Percentiles rank a stretch among this genome's conserved stretches.
Evolutionary conservation across 1,140 invertebrate genomes (phyloP).

Genomic region (Bombus terrestris): DNA sequence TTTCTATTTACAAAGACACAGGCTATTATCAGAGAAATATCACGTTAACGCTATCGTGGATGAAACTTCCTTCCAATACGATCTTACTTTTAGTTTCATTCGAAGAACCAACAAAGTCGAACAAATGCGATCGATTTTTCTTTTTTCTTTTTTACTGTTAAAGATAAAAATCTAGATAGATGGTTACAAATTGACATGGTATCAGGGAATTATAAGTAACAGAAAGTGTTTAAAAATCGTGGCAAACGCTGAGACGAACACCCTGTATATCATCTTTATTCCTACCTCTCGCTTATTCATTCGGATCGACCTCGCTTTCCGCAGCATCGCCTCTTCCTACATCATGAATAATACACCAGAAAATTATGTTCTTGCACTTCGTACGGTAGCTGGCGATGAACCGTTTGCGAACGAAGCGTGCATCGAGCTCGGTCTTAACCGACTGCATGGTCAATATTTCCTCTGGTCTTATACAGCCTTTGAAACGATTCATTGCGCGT

Average conservation of each 20-base stretch:
- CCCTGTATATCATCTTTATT: not conserved
- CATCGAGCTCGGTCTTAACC: not conserved
- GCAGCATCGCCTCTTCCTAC: conserved; percentile 7
- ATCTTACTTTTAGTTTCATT: too few species aligned
- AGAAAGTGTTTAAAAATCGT: not conserved
- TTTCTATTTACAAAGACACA: too few species aligned
- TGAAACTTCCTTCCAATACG: fast-evolving
- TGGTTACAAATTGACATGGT: not conserved
- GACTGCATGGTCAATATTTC: conserved; percentile 18
- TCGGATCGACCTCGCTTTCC: conserved; percentile 13
- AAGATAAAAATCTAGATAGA: not conserved
- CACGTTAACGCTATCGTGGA: too few species aligned
- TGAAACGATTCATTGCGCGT: conserved; percentile 4
- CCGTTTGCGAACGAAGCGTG: not conserved
- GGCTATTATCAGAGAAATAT: too few species aligned
- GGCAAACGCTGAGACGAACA: not conserved
- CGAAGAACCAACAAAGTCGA: too few species aligned
- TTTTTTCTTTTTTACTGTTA: too few species aligned
- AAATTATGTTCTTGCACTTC: conserved; percentile 35
- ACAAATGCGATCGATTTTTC: too few species aligned
- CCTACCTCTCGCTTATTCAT: conserved; percentile 8
- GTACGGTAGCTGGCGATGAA: conserved; percentile 9
- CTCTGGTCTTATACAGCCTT: not conserved
- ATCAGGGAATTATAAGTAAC: not conserved
- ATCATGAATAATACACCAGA: conserved; percentile 33